A percentile compares a stretch with the other conserved stretches of the same genome.
phyloP scores from a whole-genome alignment of 2,113 vertebrate species.

The Anhinga rufa region DNA sequence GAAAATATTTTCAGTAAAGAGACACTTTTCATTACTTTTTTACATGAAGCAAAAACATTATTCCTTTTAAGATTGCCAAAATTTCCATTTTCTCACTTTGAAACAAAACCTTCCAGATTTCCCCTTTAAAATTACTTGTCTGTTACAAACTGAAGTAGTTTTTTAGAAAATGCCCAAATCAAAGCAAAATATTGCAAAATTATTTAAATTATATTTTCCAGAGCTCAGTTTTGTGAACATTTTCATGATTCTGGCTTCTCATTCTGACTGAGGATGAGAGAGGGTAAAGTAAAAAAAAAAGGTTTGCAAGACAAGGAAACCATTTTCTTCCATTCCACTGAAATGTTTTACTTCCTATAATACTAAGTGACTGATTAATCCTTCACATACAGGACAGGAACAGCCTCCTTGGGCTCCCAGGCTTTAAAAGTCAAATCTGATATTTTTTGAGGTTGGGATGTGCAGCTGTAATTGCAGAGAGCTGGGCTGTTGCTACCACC shows the following conservation, averaged over 20 bases:
- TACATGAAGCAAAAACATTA: slow-evolving; percentile 10
- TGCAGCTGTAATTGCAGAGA: not conserved
- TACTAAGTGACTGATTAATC: not conserved
- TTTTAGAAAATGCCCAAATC: slow-evolving; percentile 29
- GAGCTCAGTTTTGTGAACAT: not conserved
- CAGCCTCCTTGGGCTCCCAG: not conserved
- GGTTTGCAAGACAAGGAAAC: not conserved
- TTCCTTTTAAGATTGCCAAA: slow-evolving; percentile 42
- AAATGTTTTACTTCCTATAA: not conserved
- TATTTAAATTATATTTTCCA: slow-evolving; percentile 12
- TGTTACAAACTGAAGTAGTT: not conserved
- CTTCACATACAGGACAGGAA: not conserved
- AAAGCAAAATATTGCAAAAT: slow-evolving; percentile 19
- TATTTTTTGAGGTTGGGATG: not conserved
- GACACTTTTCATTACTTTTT: slow-evolving; percentile 16
- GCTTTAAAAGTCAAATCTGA: not conserved
- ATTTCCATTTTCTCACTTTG: slow-evolving; percentile 53
- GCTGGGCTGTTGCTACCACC: not conserved
- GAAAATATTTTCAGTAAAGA: slow-evolving; percentile 54
- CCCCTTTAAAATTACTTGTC: slow-evolving; percentile 13
- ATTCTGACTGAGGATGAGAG: not conserved
- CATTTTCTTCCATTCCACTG: not conserved
- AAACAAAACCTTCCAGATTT: slow-evolving; percentile 52
- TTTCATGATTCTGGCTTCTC: not conserved
- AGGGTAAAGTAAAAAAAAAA: not conserved